phyloP scores from a whole-genome alignment of 2,888 invertebrate genomes.

The Andricus curvator region DNA sequence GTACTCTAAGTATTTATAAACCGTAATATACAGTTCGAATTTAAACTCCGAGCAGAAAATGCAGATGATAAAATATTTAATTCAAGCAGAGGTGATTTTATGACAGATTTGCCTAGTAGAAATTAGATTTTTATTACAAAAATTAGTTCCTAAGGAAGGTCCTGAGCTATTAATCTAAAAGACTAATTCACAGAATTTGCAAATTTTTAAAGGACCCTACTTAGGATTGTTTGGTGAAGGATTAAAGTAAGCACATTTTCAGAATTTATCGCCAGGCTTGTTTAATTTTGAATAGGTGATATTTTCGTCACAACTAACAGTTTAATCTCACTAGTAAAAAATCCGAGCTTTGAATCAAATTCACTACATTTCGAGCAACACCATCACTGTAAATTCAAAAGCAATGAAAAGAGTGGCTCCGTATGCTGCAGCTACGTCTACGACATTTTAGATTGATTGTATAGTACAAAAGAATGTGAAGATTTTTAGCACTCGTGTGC shows the following conservation, averaged over 20 bases:
- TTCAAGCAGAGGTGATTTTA: conserved; percentile 4
- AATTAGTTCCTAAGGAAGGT: neutral
- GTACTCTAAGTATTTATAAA: neutral
- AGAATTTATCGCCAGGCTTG: neutral
- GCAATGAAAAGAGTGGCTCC: neutral
- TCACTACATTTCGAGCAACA: neutral
- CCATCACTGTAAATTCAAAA: neutral
- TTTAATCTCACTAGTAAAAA: neutral
- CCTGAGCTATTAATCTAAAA: neutral
- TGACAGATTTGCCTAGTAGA: neutral
- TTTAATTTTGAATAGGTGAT: neutral
- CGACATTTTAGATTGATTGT: conserved; percentile 31
- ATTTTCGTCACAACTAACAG: neutral
- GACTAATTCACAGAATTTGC: neutral
- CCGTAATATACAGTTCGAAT: neutral
- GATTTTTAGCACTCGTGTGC: conserved; percentile 20
- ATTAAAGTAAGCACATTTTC: neutral
- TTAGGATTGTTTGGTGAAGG: neutral
- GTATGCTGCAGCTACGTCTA: conserved; percentile 15
- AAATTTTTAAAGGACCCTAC: neutral
- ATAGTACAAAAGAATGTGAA: conserved; percentile 40
- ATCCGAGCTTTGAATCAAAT: conserved; percentile 32
- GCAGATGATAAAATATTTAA: neutral
- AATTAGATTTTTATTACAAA: neutral
- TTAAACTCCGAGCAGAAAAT: neutral